Conservation (phyloP, 1,140 invertebrate genomes). For the Formica selysi region DNA sequence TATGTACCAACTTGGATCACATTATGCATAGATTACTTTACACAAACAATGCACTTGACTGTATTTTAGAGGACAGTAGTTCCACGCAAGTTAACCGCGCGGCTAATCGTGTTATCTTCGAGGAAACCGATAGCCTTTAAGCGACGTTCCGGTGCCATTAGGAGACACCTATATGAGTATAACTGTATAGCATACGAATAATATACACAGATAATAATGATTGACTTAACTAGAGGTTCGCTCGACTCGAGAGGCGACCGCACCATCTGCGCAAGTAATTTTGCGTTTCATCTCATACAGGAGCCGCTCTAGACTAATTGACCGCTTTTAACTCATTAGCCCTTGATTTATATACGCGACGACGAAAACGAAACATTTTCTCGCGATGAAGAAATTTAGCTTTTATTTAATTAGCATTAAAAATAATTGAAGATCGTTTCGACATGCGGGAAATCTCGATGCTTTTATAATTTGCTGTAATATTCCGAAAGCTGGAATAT, state of each 20-base stretch:
- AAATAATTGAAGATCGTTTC: too few species aligned
- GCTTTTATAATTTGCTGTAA: too few species aligned
- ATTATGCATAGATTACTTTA: background rate
- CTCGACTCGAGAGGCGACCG: background rate
- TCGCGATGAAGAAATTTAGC: background rate
- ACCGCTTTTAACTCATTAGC: constrained; percentile 1
- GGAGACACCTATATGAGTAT: background rate
- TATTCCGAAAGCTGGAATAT: too few species aligned
- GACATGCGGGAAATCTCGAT: too few species aligned
- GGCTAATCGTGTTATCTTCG: background rate
- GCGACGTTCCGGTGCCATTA: background rate
- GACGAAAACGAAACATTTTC: background rate
- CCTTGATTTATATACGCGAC: background rate
- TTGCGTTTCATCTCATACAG: background rate
- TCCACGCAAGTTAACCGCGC: background rate
- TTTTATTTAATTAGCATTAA: background rate
- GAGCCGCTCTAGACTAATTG: background rate
- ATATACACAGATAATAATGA: constrained; percentile 5
- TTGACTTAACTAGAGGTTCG: background rate
- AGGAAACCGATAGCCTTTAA: background rate
- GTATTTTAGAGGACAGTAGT: background rate
- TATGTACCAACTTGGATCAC: background rate
- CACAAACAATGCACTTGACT: background rate
- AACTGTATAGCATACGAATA: background rate
- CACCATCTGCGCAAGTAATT: background rate